Evolutionary conservation across 92 coral and sea anemone species (phyloP), one percentile per base, ranked within the genome.

Genomic region (Siderastrea radians): DNA sequence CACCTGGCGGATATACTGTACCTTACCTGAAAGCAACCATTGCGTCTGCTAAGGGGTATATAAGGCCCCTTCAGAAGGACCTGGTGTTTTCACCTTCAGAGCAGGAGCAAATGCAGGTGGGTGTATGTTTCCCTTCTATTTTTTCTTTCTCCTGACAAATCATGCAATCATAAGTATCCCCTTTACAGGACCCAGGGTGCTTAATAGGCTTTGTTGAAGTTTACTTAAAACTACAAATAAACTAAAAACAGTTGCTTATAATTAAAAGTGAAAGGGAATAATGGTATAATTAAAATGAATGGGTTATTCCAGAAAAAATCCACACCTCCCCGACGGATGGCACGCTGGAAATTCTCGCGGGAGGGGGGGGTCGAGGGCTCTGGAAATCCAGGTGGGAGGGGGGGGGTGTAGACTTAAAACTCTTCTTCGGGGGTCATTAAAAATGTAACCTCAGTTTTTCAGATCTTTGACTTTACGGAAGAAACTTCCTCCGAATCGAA

Each of bases 1-100:
- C 89, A 76, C 89, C 89, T 86, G 89, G 83, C 77, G 77, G 89
- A 12, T 86, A 86, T 72, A 86, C 84, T 38, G 79, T 86, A 45
- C 53, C 90, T 6, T 86, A 77, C 76, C 78, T 86, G 63, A 86
- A 78, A 68, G 72, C 84, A 51, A 86, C 84, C 65, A 86, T 77
- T 49, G 90, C 71, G 45, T 86, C 90, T 65, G 84, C 90, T 1
- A 86, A 86, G 70, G 84, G 84, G 48, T 87, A 87, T 81, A 77
- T 79, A 9, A 78, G 90, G 71, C 80, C 90, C 68, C 79, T 77
- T 65, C 90, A 87, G 77, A 68, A 69, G 76, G 90, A 79, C 85
- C 75, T 87, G 49, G 70, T 72, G 58, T 68, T 78, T 15, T 55
- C 60, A 62, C 51, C 79, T 49, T 47, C 79, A 19, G 84, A 78